Percentiles rank a stretch among this genome's conserved stretches.
These are phyloP conservation scores for Cantharis lateralis DNA, from an alignment of 2,888 invertebrate species.

Conservation along the genomic window DNA sequence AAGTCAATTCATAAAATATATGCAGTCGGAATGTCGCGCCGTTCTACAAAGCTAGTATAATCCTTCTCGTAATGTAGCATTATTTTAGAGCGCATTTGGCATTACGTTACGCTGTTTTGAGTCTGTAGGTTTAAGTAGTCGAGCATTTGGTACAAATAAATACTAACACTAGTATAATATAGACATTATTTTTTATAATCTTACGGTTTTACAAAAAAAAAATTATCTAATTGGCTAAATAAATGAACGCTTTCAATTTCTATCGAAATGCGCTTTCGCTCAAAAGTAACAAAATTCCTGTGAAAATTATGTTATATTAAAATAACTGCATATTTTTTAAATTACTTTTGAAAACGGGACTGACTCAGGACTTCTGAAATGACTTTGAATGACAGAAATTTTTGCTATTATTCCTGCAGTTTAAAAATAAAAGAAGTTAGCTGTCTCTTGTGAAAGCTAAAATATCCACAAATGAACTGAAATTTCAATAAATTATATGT, in stretches of 20 bases:
- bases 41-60: constrained; percentile 12
- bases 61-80: constrained; percentile 11
- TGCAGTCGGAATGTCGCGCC: constrained; percentile 11
- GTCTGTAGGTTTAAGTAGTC: constrained; percentile 6
- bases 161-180: not conserved
- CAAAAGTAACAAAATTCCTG: not conserved
- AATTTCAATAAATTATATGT: not conserved
- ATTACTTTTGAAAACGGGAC: not conserved
- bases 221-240: not conserved
- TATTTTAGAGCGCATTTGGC: constrained; percentile 9
- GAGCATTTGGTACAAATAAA: constrained; percentile 8
- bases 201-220: not conserved
- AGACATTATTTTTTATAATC: not conserved
- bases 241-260: not conserved
- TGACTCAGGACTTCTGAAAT: not conserved
- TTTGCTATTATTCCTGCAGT: not conserved
- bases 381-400: not conserved
- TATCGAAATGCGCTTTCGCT: not conserved
- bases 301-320: not conserved
- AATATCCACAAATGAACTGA: not conserved
- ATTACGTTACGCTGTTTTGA: constrained; percentile 7
- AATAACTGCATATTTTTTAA: not conserved
- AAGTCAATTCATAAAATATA: constrained; percentile 7
- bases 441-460: not conserved
- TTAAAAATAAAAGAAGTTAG: not conserved